These are phyloP conservation scores for Sinocyclocheilus anophthalmus DNA, from an alignment of 2,113 vertebrate genomes.

Conservation along the genomic window DNA sequence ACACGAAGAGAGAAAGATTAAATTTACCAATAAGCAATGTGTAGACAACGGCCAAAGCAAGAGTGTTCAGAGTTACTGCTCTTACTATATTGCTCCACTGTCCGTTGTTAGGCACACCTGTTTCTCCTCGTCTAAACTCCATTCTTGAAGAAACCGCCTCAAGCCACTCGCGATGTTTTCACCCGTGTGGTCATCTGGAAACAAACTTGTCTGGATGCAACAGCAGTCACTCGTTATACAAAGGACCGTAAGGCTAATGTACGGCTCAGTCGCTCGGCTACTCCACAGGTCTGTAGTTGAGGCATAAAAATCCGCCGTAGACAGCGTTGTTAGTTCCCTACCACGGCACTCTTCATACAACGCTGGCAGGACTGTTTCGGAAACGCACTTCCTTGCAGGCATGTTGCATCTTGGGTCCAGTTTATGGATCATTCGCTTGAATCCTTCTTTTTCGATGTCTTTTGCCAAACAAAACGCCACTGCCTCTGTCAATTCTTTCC, in stretches of 20 bases:
- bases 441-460: too few relatives aligned
- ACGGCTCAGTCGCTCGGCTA: too few relatives aligned
- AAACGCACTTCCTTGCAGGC: too few relatives aligned
- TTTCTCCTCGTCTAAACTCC: slow-evolving; percentile 7
- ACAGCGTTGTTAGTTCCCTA: too few relatives aligned
- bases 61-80: slow-evolving; percentile 1
- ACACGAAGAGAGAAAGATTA: slow-evolving; percentile 1
- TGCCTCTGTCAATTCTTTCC: too few relatives aligned
- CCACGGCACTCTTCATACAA: too few relatives aligned
- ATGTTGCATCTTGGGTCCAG: too few relatives aligned
- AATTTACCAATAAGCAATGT: slow-evolving; percentile 35
- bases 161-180: background rate
- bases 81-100: background rate
- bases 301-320: too few relatives aligned
- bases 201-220: slow-evolving; percentile 4
- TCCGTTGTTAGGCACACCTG: slow-evolving; percentile 27
- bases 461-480: too few relatives aligned
- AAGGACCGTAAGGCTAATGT: background rate
- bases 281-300: too few relatives aligned
- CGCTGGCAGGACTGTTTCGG: too few relatives aligned
- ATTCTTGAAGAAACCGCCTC: background rate
- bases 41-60: slow-evolving; percentile 14
- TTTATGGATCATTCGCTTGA: too few relatives aligned
- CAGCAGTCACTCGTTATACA: background rate
- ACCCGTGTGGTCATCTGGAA: background rate